A percentile compares a stretch with the other conserved stretches of the same genome.
phyloP scores from a whole-genome alignment of 2,888 invertebrate species.

The Melinaea menophilus region DNA sequence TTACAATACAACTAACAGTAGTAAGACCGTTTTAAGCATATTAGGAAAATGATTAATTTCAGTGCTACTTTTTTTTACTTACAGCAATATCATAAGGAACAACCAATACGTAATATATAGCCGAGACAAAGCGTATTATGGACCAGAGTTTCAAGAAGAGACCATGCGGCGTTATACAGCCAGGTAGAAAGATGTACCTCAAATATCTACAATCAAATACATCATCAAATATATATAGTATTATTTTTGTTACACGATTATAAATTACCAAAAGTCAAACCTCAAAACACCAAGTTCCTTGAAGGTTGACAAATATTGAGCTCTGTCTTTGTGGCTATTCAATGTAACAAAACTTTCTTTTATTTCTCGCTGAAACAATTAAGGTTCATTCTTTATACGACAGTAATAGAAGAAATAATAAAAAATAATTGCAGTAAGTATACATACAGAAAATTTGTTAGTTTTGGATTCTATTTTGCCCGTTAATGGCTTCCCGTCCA shows the following conservation, averaged over 20 bases:
- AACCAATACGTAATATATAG: conserved; percentile 54
- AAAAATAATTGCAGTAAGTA: conserved; percentile 27
- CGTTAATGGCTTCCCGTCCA: conserved; percentile 57
- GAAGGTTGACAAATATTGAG: conserved; percentile 49
- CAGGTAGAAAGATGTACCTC: conserved; percentile 61
- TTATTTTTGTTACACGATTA: no score
- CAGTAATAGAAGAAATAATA: conserved; percentile 5
- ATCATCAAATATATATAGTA: neutral
- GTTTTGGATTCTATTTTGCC: conserved; percentile 58
- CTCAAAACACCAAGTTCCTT: conserved; percentile 60
- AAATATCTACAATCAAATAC: conserved; percentile 46
- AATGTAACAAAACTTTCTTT: conserved; percentile 68
- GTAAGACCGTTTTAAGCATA: no score
- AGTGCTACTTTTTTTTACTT: conserved; percentile 33
- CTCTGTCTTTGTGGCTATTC: conserved; percentile 42
- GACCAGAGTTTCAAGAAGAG: conserved; percentile 70
- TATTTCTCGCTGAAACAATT: conserved; percentile 62
- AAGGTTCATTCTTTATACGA: neutral
- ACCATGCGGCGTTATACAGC: conserved; percentile 68
- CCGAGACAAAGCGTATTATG: conserved; percentile 49
- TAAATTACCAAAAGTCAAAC: conserved; percentile 34
- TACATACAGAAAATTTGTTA: conserved; percentile 63
- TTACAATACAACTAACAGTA: no score
- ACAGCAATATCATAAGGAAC: conserved; percentile 68
- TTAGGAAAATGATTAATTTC: neutral